Percentiles rank a stretch among this genome's conserved stretches.
Evolutionary conservation across 2,113 vertebrate species (phyloP).

Genomic region (Datnioides undecimradiatus): DNA sequence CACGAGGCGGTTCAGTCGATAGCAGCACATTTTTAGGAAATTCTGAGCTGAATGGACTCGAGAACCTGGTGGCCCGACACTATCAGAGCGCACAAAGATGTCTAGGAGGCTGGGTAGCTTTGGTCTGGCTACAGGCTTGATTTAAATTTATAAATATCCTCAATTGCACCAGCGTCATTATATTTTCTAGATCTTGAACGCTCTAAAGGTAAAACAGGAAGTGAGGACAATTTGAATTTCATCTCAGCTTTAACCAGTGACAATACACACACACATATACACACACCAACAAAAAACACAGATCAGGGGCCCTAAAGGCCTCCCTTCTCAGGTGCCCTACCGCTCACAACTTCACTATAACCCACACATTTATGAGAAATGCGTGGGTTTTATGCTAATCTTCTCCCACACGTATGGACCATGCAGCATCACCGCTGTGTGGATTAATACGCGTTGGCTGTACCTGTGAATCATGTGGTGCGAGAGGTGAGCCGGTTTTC

Average conservation of each 20-base stretch:
- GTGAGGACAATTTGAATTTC: not conserved
- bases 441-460: slow-evolving; percentile 1
- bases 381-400: slow-evolving; percentile 78
- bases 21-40: too few relatives aligned
- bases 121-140: too few relatives aligned
- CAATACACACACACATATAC: not conserved
- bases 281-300: not conserved
- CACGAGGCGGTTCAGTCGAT: too few relatives aligned
- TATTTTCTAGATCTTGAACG: too few relatives aligned
- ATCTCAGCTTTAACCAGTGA: not conserved
- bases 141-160: too few relatives aligned
- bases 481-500: slow-evolving; percentile 44
- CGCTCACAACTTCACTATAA: slow-evolving; percentile 50
- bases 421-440: slow-evolving; percentile 11
- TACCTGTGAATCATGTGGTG: slow-evolving; percentile 37
- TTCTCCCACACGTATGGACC: slow-evolving; percentile 65
- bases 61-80: too few relatives aligned
- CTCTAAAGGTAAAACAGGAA: too few relatives aligned
- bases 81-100: too few relatives aligned
- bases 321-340: too few relatives aligned
- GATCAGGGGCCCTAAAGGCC: slow-evolving; percentile 36
- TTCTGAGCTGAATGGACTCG: too few relatives aligned
- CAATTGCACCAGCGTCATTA: too few relatives aligned
- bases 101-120: too few relatives aligned
- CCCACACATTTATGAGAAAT: slow-evolving; percentile 49